Base-by-base conservation (phyloP, 53 echinoderm and acorn worm genomes). In the Patiria pectinifera region DNA sequence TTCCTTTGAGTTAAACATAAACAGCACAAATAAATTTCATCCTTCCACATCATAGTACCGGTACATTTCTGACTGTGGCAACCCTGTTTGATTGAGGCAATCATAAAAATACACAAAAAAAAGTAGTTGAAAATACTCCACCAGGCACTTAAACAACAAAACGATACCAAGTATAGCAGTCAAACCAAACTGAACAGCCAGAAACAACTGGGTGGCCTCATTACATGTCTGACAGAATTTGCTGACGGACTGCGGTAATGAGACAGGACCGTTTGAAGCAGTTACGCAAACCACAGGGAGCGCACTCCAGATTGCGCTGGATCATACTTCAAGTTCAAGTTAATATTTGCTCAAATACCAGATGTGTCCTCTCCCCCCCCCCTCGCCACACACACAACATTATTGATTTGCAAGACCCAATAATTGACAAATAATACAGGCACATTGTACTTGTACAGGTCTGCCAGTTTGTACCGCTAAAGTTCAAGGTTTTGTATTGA, bases 301-400 rank as follows among this genome's bases (percentile, higher is more conserved):
- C 61, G 10, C 77, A 21, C 53, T 74, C 0, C 58, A 78, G 1
- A 77, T 76, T 5, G 15, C 11, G 43, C 88, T 44, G 14, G 61
- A 62, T 88, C 77, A 77, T 77, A 59, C 88, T 88, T 35, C 60
- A 60, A 10, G 61, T 7, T 88, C 19, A 63, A 78, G 88, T 78
- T 58, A 61, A 77, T 88, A 88, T 88, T 88, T 88, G 88, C 61
- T 77, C 21, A 88, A 53, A 77, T 60, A 19, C 88, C 88, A 88
- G 88, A 78, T 88, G 88, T 45, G 62, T 8, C 61, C 48, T 45
- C 14, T 66, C 66, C 19, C 66, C 66, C 10, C 66, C 18, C 63
- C 2, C 6, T 12, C 6, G 3, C 66, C 19, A 6, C 19, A 14
- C 66, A 18, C 6, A 21, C 71, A 86, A 86, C 24, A 48, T 45